A percentile compares a stretch with the other conserved stretches of the same genome.
phyloP scores from a whole-genome alignment of 2,113 vertebrate species.

The Oncorhynchus gorbuscha region DNA sequence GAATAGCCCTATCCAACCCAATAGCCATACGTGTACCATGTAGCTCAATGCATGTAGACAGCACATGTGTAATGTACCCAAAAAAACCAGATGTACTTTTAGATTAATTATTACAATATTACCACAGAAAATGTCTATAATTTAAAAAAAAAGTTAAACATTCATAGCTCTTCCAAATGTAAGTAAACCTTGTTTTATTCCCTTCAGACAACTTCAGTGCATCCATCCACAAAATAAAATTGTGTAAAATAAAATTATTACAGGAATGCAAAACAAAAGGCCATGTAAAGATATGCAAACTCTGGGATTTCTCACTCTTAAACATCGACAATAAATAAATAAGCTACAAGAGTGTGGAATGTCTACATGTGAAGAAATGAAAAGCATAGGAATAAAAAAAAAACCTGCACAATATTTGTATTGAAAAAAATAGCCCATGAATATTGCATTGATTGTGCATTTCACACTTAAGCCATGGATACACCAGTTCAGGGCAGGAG shows the following conservation, averaged over 20 bases:
- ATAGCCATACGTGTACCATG: constrained; percentile 65
- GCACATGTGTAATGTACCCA: constrained; percentile 36
- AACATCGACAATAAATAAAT: constrained; percentile 98
- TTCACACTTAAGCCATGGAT: constrained; percentile 78
- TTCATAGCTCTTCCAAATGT: constrained; percentile 86
- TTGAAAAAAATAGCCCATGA: constrained; percentile 75
- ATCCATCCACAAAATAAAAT: constrained; percentile 68
- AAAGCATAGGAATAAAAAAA: constrained; percentile 70
- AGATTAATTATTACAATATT: constrained; percentile 41
- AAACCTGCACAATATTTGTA: constrained; percentile 84
- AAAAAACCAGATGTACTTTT: constrained; percentile 32
- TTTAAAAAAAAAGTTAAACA: constrained; percentile 64
- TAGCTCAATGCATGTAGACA: constrained; percentile 79
- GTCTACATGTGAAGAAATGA: constrained; percentile 90
- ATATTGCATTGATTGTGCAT: constrained; percentile 98
- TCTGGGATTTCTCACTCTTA: constrained; percentile 47
- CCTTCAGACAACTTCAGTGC: constrained; percentile 77
- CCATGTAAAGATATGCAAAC: constrained; percentile 63
- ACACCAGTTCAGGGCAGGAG: constrained; percentile 56
- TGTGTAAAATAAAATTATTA: constrained; percentile 81
- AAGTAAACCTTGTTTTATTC: constrained; percentile 85
- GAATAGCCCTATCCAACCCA: constrained; percentile 73
- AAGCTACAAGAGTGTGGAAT: constrained; percentile 87
- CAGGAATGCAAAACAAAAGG: constrained; percentile 77
- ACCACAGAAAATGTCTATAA: constrained; percentile 32